Evolutionary conservation across 2,113 vertebrate genomes (phyloP).

Genomic region (Fukomys damarensis): DNA sequence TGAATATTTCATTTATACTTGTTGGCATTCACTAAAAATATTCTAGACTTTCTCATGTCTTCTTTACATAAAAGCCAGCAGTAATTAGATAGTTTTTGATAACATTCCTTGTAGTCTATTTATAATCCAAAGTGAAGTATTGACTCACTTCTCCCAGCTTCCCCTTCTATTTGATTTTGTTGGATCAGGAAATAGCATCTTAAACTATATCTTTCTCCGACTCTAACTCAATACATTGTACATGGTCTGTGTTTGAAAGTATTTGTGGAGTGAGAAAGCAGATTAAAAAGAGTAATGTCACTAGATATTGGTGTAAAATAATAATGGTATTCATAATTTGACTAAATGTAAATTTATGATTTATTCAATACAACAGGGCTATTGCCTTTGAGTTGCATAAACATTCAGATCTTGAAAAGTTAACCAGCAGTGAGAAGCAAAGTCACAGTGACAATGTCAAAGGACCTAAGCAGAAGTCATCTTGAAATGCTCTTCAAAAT

Average conservation of each 20-base stretch:
- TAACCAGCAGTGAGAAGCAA: not conserved
- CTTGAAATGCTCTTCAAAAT: slow-evolving; percentile 55
- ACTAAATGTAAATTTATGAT: not conserved
- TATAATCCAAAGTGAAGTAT: not conserved
- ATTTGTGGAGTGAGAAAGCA: not conserved
- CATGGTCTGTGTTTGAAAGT: not conserved
- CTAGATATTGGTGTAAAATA: not conserved
- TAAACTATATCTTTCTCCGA: not conserved
- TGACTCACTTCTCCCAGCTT: not conserved
- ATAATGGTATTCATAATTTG: not conserved
- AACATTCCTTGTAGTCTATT: not conserved
- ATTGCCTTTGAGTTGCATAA: not conserved
- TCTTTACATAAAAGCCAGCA: not conserved
- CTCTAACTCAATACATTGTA: not conserved
- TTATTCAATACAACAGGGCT: not conserved
- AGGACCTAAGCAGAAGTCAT: not conserved
- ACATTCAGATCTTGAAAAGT: not conserved
- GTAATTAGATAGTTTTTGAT: not conserved
- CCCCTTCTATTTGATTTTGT: not conserved
- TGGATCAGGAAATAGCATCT: not conserved
- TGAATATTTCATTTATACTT: slow-evolving; percentile 17
- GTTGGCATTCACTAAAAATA: slow-evolving; percentile 14
- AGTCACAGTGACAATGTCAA: slow-evolving; percentile 35
- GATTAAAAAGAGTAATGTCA: not conserved
- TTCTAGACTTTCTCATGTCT: not conserved